phyloP scores from a whole-genome alignment of 2,888 invertebrate genomes.

The Cerastis leucographa region DNA sequence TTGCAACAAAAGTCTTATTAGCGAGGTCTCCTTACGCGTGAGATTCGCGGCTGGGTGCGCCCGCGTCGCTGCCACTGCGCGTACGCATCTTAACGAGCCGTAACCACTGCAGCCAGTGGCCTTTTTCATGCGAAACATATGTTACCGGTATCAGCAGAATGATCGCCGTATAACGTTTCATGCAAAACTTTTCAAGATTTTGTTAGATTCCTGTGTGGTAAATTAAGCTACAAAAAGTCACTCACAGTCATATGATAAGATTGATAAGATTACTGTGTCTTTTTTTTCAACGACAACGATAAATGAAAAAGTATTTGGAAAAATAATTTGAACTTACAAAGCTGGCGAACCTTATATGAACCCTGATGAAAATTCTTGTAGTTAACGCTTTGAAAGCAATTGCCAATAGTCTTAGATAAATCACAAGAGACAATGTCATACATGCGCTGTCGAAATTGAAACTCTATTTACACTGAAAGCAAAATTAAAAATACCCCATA shows the following conservation, averaged over 20 bases:
- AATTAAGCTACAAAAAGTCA: constrained; percentile 10
- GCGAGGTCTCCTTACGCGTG: constrained; percentile 26
- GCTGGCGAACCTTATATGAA: neutral
- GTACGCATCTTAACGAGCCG: constrained; percentile 45
- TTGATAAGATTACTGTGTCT: neutral
- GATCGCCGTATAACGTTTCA: constrained; percentile 51
- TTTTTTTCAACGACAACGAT: neutral
- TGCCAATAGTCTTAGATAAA: neutral
- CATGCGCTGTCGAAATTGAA: neutral
- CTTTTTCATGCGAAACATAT: constrained; percentile 57
- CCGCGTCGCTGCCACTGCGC: constrained; percentile 16
- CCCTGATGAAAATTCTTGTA: neutral
- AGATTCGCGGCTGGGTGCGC: constrained; percentile 41
- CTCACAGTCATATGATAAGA: too few species aligned
- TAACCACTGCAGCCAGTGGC: constrained; percentile 24
- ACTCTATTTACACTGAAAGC: neutral
- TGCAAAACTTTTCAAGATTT: constrained; percentile 27
- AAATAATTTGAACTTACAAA: neutral
- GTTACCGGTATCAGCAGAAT: constrained; percentile 51
- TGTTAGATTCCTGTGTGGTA: constrained; percentile 9
- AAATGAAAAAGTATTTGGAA: neutral
- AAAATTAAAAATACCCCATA: neutral
- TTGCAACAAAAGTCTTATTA: constrained; percentile 49
- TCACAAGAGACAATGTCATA: neutral
- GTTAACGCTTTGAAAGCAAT: neutral